phyloP scores from a whole-genome alignment of 1,140 invertebrate species.

The Kradibia gibbosae region DNA sequence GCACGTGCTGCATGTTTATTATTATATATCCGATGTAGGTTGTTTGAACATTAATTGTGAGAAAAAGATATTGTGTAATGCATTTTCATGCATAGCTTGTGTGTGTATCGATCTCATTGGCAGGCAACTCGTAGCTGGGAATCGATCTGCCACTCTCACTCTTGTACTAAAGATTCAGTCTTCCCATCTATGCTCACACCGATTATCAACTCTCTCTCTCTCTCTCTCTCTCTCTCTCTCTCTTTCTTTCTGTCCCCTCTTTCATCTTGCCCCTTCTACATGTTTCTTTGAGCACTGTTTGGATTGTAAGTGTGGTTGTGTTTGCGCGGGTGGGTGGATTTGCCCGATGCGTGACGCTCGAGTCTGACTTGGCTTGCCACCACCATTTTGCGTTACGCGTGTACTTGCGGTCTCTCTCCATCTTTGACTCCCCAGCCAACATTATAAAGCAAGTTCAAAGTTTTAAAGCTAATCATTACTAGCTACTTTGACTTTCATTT shows the following conservation, averaged over 20 bases:
- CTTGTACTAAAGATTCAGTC: too few species aligned
- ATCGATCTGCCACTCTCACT: constrained; percentile 7
- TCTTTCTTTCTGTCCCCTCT: background rate
- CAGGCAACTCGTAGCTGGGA: background rate
- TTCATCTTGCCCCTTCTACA: background rate
- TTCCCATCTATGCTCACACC: background rate
- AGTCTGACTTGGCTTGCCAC: background rate
- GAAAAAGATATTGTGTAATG: too few species aligned
- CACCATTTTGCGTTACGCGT: constrained; percentile 40
- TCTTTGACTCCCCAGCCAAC: background rate
- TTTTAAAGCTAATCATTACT: too few species aligned
- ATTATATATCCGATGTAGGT: too few species aligned
- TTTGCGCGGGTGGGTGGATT: background rate
- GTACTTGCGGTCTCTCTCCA: background rate
- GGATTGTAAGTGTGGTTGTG: background rate
- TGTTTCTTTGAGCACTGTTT: background rate
- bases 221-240: background rate
- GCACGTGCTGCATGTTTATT: constrained; percentile 18
- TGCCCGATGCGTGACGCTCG: background rate
- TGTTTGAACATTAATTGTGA: background rate
- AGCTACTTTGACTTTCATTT: too few species aligned
- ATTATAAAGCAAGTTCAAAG: too few species aligned
- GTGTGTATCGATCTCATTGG: constrained; percentile 7
- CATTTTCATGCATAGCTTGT: background rate
- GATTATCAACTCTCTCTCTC: background rate